Evolutionary conservation across 2,888 invertebrate species (phyloP).

Genomic region (Drosophila tripunctata): DNA sequence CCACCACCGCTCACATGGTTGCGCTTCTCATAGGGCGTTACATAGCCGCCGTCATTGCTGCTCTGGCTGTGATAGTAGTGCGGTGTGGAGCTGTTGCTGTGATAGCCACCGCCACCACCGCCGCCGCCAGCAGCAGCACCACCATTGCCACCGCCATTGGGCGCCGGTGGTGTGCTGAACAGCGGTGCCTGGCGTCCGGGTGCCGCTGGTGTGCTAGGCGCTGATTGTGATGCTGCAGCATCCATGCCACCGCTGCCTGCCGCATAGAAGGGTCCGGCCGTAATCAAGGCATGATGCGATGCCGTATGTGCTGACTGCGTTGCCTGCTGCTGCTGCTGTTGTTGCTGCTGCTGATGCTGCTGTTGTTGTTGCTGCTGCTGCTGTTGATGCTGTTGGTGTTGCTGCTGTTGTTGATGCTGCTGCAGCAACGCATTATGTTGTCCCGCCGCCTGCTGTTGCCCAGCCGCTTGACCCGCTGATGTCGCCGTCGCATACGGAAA

Average conservation of each 20-base stretch:
- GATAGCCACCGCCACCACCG: conserved; percentile 56
- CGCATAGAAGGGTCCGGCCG: conserved; percentile 78
- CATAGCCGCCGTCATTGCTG: conserved; percentile 61
- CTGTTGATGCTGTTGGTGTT: conserved; percentile 63
- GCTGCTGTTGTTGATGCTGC: conserved; percentile 65
- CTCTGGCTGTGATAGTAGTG: conserved; percentile 77
- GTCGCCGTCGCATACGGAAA: conserved; percentile 84
- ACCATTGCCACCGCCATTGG: conserved; percentile 53
- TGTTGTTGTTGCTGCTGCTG: too few species aligned
- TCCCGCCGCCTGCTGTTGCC: conserved; percentile 64
- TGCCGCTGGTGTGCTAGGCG: conserved; percentile 83
- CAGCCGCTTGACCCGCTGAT: conserved; percentile 63
- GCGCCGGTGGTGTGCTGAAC: conserved; percentile 83
- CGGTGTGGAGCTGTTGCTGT: conserved; percentile 79
- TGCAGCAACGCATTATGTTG: conserved; percentile 46
- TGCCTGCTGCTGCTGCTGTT: conserved; percentile 59
- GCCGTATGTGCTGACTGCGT: conserved; percentile 63
- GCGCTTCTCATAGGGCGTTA: conserved; percentile 75
- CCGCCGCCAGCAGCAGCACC: conserved; percentile 18
- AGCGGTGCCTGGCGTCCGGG: conserved; percentile 81
- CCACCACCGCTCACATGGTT: conserved; percentile 51
- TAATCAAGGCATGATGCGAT: conserved; percentile 83
- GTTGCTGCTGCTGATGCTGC: conserved; percentile 67
- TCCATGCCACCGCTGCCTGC: conserved; percentile 60
- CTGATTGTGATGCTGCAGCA: conserved; percentile 80